Percentiles rank a stretch among this genome's conserved stretches.
Evolutionary conservation across 2,113 vertebrate genomes (phyloP).

Genomic region (Poicephalus gulielmi): DNA sequence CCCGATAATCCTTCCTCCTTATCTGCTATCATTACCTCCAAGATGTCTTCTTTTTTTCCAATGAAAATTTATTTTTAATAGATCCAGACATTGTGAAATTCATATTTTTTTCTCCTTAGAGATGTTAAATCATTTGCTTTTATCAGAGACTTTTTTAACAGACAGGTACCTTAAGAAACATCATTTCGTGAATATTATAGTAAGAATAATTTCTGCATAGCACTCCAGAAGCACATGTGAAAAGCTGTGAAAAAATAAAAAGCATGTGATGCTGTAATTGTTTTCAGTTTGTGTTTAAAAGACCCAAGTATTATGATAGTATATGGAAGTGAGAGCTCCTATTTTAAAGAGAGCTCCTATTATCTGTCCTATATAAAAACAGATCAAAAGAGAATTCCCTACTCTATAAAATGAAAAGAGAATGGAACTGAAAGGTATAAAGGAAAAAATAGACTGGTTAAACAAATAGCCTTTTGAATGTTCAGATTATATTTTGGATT

Average conservation of each 20-base stretch:
- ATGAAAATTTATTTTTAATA: conserved; percentile 49
- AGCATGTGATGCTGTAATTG: neutral
- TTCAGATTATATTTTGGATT: neutral
- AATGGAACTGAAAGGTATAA: neutral
- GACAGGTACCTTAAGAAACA: conserved; percentile 33
- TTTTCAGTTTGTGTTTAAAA: neutral
- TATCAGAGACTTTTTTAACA: conserved; percentile 53
- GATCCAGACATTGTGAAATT: neutral
- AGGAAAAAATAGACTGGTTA: neutral
- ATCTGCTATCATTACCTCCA: neutral
- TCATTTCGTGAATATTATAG: neutral
- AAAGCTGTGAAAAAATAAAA: neutral
- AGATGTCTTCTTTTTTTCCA: neutral
- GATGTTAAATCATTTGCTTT: conserved; percentile 13
- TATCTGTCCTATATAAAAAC: neutral
- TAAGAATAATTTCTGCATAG: neutral
- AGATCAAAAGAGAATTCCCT: neutral
- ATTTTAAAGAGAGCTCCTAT: neutral
- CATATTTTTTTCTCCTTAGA: neutral
- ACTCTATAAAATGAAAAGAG: neutral
- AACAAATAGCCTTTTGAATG: neutral
- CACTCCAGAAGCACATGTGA: neutral
- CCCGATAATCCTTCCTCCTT: conserved; percentile 28
- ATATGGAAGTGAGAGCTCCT: neutral
- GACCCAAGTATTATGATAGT: neutral